A percentile compares a stretch with the other conserved stretches of the same genome.
Evolutionary conservation across 2,888 invertebrate genomes (phyloP).

Genomic region (Drosophila histrio): DNA sequence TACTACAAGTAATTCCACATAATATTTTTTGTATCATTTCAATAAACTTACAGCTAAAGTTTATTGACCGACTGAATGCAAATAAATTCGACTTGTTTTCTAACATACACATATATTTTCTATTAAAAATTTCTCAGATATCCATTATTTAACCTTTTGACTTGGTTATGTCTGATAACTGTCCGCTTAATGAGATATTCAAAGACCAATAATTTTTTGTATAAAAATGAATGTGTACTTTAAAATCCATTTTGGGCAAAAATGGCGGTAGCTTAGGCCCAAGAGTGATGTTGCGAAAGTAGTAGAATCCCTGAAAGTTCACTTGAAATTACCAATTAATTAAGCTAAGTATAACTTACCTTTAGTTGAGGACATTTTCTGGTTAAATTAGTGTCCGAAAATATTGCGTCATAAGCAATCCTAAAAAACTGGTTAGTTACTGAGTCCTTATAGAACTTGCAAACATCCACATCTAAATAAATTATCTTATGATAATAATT

Average conservation of each 20-base stretch:
- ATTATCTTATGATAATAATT: slow-evolving; percentile 26
- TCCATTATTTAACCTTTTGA: neutral
- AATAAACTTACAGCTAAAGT: slow-evolving; percentile 16
- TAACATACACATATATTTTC: neutral
- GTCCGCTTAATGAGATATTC: neutral
- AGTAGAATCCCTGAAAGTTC: slow-evolving; percentile 5
- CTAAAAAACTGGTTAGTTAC: slow-evolving; percentile 26
- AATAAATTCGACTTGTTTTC: neutral
- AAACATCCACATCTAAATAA: slow-evolving; percentile 35
- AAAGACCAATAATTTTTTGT: neutral
- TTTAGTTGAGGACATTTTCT: slow-evolving; percentile 37
- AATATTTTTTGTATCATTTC: slow-evolving; percentile 7
- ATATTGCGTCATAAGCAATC: slow-evolving; percentile 26
- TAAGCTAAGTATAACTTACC: neutral
- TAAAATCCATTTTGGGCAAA: slow-evolving; percentile 2
- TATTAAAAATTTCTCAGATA: neutral
- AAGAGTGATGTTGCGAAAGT: slow-evolving; percentile 1
- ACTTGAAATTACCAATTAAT: too few species aligned
- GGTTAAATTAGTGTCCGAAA: slow-evolving; percentile 16
- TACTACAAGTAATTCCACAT: slow-evolving; percentile 11
- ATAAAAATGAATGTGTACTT: neutral
- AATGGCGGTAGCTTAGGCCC: neutral
- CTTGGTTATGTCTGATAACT: neutral
- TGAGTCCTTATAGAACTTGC: slow-evolving; percentile 26
- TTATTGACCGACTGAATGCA: slow-evolving; percentile 37